Percentiles rank a stretch among this genome's conserved stretches.
These are phyloP conservation scores for Sphaerophoria rueppellii DNA, from an alignment of 2,888 invertebrate genomes.

Conservation along the genomic window DNA sequence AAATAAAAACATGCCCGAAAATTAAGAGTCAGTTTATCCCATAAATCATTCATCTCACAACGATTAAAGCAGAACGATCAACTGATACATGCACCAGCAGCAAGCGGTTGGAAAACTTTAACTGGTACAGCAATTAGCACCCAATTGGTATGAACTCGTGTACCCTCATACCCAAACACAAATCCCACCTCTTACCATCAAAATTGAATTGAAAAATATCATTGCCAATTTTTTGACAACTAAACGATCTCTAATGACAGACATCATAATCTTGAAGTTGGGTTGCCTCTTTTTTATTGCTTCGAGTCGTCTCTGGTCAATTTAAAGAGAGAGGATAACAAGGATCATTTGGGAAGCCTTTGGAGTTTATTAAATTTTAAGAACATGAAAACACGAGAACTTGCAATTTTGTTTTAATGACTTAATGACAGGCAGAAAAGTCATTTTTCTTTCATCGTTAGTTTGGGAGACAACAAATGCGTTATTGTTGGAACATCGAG, in stretches of 20 bases:
- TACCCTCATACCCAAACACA: not conserved
- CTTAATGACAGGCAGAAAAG: conserved; percentile 37
- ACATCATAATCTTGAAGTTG: conserved; percentile 40
- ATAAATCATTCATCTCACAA: conserved; percentile 61
- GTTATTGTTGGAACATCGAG: not conserved
- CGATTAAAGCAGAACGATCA: conserved; percentile 37
- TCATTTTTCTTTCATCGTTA: conserved; percentile 40
- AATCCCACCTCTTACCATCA: not conserved
- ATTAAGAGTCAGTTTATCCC: conserved; percentile 7
- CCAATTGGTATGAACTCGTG: conserved; percentile 52
- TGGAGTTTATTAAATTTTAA: not conserved
- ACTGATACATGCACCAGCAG: not conserved
- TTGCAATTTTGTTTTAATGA: conserved; percentile 31
- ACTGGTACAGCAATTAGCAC: conserved; percentile 61
- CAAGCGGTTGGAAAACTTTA: conserved; percentile 46
- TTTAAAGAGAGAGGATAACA: conserved; percentile 39
- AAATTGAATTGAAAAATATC: conserved; percentile 52
- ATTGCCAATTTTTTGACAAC: conserved; percentile 66
- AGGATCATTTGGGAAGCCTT: conserved; percentile 46
- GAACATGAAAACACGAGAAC: conserved; percentile 30
- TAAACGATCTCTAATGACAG: conserved; percentile 70
- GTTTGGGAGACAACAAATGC: not conserved
- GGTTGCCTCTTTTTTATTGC: not conserved
- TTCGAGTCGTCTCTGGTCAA: not conserved
- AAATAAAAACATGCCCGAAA: conserved; percentile 41